Conservation (phyloP, 2,113 vertebrate species). For the Lepidothrix coronata region DNA sequence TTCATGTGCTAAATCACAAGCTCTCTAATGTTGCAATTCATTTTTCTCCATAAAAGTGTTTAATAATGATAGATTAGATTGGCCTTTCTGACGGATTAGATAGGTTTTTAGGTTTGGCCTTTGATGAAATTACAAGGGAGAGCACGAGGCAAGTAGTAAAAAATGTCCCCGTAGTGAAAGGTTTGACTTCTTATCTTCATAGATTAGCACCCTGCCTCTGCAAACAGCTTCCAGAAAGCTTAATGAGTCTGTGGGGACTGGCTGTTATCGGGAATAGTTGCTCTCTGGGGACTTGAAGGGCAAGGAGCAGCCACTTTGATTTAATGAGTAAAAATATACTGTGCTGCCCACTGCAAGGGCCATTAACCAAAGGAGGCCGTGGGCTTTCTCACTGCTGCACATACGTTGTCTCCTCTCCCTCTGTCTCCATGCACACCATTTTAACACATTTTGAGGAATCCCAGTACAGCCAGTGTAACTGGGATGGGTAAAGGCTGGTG, state of each 20-base stretch:
- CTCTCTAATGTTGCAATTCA: constrained; percentile 51
- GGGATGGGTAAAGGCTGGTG: not conserved
- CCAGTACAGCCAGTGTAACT: not conserved
- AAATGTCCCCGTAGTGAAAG: constrained; percentile 38
- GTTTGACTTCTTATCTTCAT: constrained; percentile 65
- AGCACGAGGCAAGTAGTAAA: constrained; percentile 24
- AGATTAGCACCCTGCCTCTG: constrained; percentile 57
- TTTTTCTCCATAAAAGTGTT: constrained; percentile 66
- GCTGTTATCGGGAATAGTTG: constrained; percentile 4
- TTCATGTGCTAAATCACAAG: constrained; percentile 55
- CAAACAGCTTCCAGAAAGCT: constrained; percentile 46
- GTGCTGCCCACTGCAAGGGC: constrained; percentile 3
- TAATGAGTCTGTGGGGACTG: constrained; percentile 36
- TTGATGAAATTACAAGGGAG: constrained; percentile 65
- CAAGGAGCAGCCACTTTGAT: constrained; percentile 23
- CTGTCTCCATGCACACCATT: not conserved
- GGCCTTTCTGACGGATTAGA: constrained; percentile 67
- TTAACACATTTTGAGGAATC: not conserved
- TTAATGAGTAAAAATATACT: constrained; percentile 30
- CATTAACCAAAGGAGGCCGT: not conserved
- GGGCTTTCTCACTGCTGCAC: not conserved
- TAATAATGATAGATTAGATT: constrained; percentile 68
- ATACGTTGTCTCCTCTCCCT: not conserved
- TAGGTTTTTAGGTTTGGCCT: constrained; percentile 60
- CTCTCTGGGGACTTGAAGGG: constrained; percentile 6